These are phyloP conservation scores for Eclectus roratus DNA, from an alignment of 2,113 vertebrate genomes.

Conservation along the genomic window DNA sequence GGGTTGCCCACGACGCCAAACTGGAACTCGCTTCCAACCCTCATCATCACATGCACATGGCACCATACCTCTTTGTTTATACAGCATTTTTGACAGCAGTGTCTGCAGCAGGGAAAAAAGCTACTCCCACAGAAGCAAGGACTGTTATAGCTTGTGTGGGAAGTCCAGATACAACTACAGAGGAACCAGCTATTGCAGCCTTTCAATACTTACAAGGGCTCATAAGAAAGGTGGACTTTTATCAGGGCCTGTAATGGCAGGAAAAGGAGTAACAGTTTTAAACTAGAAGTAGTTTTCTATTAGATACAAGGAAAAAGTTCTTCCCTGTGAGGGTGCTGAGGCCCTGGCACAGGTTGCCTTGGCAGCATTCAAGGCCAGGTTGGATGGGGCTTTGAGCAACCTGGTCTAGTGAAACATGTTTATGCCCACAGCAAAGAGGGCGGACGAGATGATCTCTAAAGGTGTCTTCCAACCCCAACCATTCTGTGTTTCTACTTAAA, in stretches of 20 bases:
- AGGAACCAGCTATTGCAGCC: not conserved
- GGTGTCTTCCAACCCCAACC: not conserved
- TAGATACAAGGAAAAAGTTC: not conserved
- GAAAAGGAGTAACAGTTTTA: not conserved
- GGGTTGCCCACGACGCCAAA: no score
- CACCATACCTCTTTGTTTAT: not conserved
- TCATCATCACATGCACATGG: no score
- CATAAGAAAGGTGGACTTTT: not conserved
- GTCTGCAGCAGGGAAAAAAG: not conserved
- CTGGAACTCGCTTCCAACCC: no score
- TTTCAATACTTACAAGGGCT: not conserved
- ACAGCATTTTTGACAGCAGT: not conserved
- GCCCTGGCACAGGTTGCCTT: not conserved
- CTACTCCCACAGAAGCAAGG: not conserved
- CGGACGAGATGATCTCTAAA: not conserved
- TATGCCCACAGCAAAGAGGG: not conserved
- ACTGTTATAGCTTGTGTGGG: not conserved
- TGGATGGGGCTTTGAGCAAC: not conserved
- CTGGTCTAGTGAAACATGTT: accelerated
- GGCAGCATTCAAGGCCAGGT: not conserved
- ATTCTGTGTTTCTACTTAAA: not conserved
- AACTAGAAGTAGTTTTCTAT: not conserved
- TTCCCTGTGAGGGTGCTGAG: not conserved
- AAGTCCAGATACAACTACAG: not conserved
- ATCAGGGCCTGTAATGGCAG: not conserved